Conservation (phyloP, 2,888 invertebrate genomes). For the Protula sp. region DNA sequence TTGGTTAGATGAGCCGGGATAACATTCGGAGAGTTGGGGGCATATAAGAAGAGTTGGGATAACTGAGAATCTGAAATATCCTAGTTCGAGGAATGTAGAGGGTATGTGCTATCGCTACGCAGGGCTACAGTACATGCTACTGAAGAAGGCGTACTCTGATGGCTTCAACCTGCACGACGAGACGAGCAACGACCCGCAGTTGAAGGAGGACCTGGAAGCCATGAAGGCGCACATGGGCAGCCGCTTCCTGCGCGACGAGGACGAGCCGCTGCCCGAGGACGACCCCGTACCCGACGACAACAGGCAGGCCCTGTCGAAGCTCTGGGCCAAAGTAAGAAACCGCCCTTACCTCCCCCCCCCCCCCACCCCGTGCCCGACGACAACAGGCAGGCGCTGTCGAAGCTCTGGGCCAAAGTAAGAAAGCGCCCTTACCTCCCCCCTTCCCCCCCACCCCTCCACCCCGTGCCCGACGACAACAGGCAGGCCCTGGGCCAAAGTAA, state of each 20-base stretch:
- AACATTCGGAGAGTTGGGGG: no score
- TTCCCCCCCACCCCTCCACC: no score
- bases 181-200: constrained; percentile 29
- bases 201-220: constrained; percentile 21
- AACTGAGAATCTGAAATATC: no score
- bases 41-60: no score
- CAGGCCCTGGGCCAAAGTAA: constrained; percentile 43
- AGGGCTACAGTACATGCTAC: constrained; percentile 52
- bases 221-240: constrained; percentile 7
- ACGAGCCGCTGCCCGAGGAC: neutral
- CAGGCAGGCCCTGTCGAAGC: neutral
- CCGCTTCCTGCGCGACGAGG: neutral
- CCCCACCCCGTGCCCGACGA: neutral
- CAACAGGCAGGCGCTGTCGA: neutral
- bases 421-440: no score
- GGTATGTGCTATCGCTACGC: no score
- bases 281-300: neutral
- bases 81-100: no score
- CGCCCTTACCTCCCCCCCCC: no score
- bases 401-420: neutral
- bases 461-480: constrained; percentile 32
- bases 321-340: neutral
- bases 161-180: constrained; percentile 53
- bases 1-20: no score
- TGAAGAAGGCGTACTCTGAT: constrained; percentile 49